Evolutionary conservation across 2,888 invertebrate species (phyloP), one percentile per base, ranked within the genome.

Genomic region (Caradrina kadenii): DNA sequence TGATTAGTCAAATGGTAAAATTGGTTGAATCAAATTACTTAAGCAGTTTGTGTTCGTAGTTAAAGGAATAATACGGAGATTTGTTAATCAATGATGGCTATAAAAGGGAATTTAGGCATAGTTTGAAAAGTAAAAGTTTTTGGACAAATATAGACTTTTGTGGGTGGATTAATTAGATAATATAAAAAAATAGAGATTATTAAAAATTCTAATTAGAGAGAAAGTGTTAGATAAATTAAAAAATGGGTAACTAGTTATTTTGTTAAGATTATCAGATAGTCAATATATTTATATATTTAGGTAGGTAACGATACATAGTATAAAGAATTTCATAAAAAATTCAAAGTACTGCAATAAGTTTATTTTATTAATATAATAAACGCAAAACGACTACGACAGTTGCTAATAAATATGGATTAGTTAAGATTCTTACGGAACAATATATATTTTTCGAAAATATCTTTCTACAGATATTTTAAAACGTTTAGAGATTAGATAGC

Each of bases 1-100:
- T 86, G 85, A 87, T 88, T 86, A 87, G 82, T 76, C 81, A 83
- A 89, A 86, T 87, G 83, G 82, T 85, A 83, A 86, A 88, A 84
- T 85, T 85, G 81, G 81, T 78, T 70, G 80, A 83, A 81, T 85
- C 74, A 81, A 84, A 86, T 86, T 79, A 85, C 73, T 66, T 76
- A 70, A 64, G 74, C 61, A 73, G 79, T 76, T 82, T 72, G 62
- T 72, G 61, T 72, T 72, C 63, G 52, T 70, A 42, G 69, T 60
- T 76, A 80, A 78, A 80, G 68, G 74, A 76, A 70, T 73, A 69
- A 70, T 69, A 66, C 21, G 7, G 49, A 69, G 56, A 35, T 35
- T 48, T 69, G 48, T 60, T 76, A 67, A 76, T 81, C 31, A 68
- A 60, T 68, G 58, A 61, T 45, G 10, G 53, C 76, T 74, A 55